A percentile compares a stretch with the other conserved stretches of the same genome.
These are phyloP conservation scores for Galbula dea DNA, from an alignment of 2,113 vertebrate genomes.

Conservation along the genomic window DNA sequence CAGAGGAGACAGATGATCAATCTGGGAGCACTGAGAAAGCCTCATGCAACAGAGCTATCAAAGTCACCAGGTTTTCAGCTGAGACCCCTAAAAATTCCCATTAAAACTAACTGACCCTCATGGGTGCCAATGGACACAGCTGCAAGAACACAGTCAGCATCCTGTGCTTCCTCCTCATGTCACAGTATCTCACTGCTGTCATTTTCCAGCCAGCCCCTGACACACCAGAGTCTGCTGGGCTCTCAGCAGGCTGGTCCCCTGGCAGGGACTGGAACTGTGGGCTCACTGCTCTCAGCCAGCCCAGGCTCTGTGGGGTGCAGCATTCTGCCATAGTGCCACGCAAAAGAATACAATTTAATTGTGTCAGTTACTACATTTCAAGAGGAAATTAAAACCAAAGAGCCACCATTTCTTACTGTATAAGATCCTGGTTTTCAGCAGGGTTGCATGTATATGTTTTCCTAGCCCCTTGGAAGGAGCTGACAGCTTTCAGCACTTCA, in stretches of 20 bases:
- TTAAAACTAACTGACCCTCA: neutral
- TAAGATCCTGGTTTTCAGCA: neutral
- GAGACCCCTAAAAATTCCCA: slow-evolving; percentile 5
- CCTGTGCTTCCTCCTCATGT: neutral
- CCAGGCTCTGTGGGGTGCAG: too few relatives aligned
- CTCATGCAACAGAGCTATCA: neutral
- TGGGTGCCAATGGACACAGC: neutral
- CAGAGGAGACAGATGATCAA: slow-evolving; percentile 15
- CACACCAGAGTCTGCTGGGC: neutral
- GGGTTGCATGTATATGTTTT: neutral
- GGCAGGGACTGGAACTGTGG: neutral
- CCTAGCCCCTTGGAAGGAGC: neutral
- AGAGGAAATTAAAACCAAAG: neutral
- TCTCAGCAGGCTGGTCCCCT: neutral
- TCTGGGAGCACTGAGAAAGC: neutral
- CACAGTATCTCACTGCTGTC: neutral
- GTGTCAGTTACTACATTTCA: neutral
- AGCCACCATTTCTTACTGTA: neutral
- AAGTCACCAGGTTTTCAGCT: neutral
- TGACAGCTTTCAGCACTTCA: slow-evolving; percentile 61
- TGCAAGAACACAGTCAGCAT: neutral
- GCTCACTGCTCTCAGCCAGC: neutral
- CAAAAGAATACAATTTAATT: neutral
- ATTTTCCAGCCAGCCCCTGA: neutral
- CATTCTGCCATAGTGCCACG: neutral